Conservation (phyloP, 1,140 invertebrate genomes). For the Centruroides sculpturatus region DNA sequence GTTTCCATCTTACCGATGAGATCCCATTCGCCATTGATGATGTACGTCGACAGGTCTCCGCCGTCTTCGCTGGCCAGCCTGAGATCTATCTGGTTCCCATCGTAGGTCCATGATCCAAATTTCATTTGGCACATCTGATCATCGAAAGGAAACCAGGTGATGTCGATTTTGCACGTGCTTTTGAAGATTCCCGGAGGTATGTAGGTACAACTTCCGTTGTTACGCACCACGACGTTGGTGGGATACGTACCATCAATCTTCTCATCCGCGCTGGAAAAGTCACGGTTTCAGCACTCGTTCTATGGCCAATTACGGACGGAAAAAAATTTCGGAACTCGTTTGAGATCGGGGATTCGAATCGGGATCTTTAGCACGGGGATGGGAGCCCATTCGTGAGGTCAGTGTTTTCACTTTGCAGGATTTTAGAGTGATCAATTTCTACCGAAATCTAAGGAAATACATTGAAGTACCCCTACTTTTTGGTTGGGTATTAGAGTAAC, state of each 20-base stretch:
- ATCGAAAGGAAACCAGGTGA: conserved; percentile 99
- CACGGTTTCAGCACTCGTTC: too few species aligned
- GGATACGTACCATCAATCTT: conserved; percentile 95
- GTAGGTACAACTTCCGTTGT: conserved; percentile 89
- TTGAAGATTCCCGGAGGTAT: conserved; percentile 98
- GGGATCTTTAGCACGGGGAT: too few species aligned
- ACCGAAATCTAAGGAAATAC: too few species aligned
- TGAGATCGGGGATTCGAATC: too few species aligned
- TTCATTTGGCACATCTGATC: conserved; percentile 97
- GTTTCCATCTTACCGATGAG: conserved; percentile 61
- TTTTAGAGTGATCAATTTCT: too few species aligned
- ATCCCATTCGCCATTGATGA: conserved; percentile 97
- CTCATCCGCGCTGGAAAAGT: conserved; percentile 74
- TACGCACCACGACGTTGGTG: conserved; percentile 89
- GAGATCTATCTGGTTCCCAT: conserved; percentile 82
- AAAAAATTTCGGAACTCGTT: too few species aligned
- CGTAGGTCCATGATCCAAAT: conserved; percentile 95
- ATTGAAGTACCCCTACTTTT: too few species aligned
- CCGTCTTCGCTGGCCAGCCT: conserved; percentile 75
- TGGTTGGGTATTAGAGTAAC: too few species aligned
- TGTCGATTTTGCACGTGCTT: conserved; percentile 98
- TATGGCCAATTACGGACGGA: too few species aligned
- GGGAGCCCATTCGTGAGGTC: too few species aligned
- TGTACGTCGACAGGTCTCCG: conserved; percentile 87
- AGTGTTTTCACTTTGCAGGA: too few species aligned